These are phyloP conservation scores for Otis tarda DNA, from an alignment of 2,113 vertebrate genomes.

Conservation along the genomic window DNA sequence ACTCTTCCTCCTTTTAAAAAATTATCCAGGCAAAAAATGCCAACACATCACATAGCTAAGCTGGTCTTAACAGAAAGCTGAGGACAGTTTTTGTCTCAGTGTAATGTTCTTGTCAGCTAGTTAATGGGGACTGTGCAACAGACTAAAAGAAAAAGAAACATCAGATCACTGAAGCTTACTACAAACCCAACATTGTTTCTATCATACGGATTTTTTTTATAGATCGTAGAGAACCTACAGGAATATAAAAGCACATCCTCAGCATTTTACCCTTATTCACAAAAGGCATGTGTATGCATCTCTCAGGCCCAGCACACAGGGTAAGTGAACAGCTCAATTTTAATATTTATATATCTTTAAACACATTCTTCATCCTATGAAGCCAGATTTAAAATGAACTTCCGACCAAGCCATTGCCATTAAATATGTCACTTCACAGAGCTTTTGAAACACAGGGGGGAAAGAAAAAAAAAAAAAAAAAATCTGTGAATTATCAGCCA, in stretches of 20 bases:
- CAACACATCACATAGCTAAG: background rate
- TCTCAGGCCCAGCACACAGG: background rate
- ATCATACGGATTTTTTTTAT: background rate
- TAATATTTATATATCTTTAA: background rate
- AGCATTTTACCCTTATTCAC: background rate
- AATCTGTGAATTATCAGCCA: background rate
- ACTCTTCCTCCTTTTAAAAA: background rate
- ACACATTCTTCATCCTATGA: background rate
- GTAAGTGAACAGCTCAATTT: background rate
- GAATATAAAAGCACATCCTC: background rate
- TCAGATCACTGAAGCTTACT: background rate
- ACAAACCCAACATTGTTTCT: background rate
- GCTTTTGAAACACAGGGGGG: background rate
- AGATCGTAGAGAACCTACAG: background rate
- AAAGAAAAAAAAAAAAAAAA: too few relatives aligned
- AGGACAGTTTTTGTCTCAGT: background rate
- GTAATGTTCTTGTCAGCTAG: background rate
- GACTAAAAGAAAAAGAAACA: background rate
- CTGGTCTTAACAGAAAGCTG: background rate
- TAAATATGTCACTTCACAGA: background rate
- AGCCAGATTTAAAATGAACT: background rate
- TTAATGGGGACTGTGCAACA: background rate
- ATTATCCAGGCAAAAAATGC: background rate
- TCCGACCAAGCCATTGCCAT: background rate
- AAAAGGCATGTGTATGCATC: background rate